phyloP scores from a whole-genome alignment of 64 coral and sea anemone species.

The Pocillopora damicornis region DNA sequence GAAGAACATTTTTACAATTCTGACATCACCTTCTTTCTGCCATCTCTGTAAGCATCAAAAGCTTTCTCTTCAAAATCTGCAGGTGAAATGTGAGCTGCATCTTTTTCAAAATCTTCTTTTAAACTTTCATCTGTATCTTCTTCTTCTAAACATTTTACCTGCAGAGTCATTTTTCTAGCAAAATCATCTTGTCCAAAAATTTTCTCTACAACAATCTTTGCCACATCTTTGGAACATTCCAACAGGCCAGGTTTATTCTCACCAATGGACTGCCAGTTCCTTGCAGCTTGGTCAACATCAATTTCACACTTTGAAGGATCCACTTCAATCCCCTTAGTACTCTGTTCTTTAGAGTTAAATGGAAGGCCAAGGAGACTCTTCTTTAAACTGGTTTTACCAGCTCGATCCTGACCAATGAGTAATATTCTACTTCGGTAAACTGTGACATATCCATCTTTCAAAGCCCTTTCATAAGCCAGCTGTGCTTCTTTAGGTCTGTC shows the following conservation, averaged over 20 bases:
- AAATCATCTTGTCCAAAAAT: too few relatives aligned
- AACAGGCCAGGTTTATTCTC: background rate
- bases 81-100: too few relatives aligned
- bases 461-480: background rate
- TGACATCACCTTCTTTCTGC: too few relatives aligned
- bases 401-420: slow-evolving; percentile 37
- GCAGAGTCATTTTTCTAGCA: too few relatives aligned
- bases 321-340: slow-evolving; percentile 18
- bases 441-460: background rate
- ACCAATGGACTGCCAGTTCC: slow-evolving; percentile 1
- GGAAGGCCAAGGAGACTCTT: slow-evolving; percentile 29
- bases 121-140: too few relatives aligned
- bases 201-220: background rate
- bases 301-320: slow-evolving; percentile 34
- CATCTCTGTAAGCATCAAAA: too few relatives aligned
- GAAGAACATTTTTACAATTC: too few relatives aligned
- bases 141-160: too few relatives aligned
- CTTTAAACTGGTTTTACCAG: slow-evolving; percentile 42
- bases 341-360: slow-evolving; percentile 29
- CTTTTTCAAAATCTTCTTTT: too few relatives aligned
- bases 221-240: background rate
- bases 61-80: too few relatives aligned
- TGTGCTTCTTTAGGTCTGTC: background rate
- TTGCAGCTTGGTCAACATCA: background rate
- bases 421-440: slow-evolving; percentile 21